Conservation (phyloP, 2,797 vertebrate genomes). For the Discoglossus pictus region DNA sequence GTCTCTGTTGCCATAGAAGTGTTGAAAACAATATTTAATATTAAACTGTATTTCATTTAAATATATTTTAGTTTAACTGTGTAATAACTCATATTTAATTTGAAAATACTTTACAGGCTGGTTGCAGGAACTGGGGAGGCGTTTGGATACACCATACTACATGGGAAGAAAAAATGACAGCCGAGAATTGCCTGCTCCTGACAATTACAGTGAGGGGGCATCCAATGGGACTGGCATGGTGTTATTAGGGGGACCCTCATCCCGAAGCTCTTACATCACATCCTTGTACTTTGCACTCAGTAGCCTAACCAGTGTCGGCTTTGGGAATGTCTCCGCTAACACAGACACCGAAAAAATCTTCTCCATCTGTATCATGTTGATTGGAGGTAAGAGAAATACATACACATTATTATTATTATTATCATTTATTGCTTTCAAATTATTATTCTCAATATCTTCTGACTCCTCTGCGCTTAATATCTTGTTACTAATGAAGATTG, state of each 20-base stretch:
- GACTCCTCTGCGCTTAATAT: too few relatives aligned
- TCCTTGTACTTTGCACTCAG: constrained; percentile 90
- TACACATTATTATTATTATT: too few relatives aligned
- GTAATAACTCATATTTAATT: background rate
- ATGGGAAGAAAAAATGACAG: constrained; percentile 61
- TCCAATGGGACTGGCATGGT: constrained; percentile 62
- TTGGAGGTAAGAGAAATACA: constrained; percentile 79
- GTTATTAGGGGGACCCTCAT: constrained; percentile 81
- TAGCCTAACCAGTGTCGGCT: constrained; percentile 90
- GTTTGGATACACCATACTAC: constrained; percentile 78
- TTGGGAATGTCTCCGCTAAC: constrained; percentile 89
- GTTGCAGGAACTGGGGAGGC: constrained; percentile 80
- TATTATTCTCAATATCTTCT: too few relatives aligned
- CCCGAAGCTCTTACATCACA: constrained; percentile 86
- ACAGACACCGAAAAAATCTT: constrained; percentile 92
- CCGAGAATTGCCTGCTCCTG: background rate
- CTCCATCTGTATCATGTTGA: constrained; percentile 90
- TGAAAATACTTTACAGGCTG: constrained; percentile 76
- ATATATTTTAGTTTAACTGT: too few relatives aligned
- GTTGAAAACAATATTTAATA: too few relatives aligned
- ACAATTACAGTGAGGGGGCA: constrained; percentile 53
- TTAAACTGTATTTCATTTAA: too few relatives aligned
- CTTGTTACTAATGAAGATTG: too few relatives aligned
- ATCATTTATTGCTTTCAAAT: too few relatives aligned
- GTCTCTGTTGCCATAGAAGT: too few relatives aligned